Base-by-base conservation (phyloP, 2,797 vertebrate genomes). In the Chrysocyon brachyurus region DNA sequence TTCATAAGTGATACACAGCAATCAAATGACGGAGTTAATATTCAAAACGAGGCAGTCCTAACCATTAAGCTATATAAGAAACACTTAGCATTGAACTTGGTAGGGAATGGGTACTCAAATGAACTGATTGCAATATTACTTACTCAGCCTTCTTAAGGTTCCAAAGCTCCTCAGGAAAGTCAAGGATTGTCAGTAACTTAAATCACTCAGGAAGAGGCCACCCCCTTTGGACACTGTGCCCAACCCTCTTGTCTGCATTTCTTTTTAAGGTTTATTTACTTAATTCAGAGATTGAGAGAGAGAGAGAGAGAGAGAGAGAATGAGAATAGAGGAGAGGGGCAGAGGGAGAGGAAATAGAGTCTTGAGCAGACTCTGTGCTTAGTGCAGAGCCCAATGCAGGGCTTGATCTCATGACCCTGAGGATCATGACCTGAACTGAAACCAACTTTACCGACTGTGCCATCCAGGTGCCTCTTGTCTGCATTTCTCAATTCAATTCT, bases 11-110 rank as follows among this genome's bases (percentile, higher is more conserved):
- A 87, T 78, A 94, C 3, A 92, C 7, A 86, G 7, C 56, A 57
- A 94, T 73, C 61, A 97, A 94, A 92, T 77, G 61, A 93, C 57
- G 68, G 52, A 82, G 46, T 26, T 92, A 82, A 87, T 36, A 94
- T 66, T 87, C 63, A 93, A 95, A 90, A 54, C 31, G 19, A 85
- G 36, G 61, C 15, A 87, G 56, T 70, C 64, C 90, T 81, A 94
- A 90, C 33, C 33, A 75, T 19, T 94, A 89, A 63, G n/a, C 31
- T 89, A 28, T 61, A 66, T 82, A 59, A 95, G 36, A 97, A 90
- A 86, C 22, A 81, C 56, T 26, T 33, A 73, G 24, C 56, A 88
- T 11, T 94, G 28, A 6, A 75, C 21, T 73, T 94, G 22, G 54
- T 49, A 84, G 57, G 8, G 83, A 94, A 91, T n/a, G 17, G 28